These are phyloP conservation scores for Bhutanitis thaidina DNA, from an alignment of 2,888 invertebrate species.

Conservation along the genomic window DNA sequence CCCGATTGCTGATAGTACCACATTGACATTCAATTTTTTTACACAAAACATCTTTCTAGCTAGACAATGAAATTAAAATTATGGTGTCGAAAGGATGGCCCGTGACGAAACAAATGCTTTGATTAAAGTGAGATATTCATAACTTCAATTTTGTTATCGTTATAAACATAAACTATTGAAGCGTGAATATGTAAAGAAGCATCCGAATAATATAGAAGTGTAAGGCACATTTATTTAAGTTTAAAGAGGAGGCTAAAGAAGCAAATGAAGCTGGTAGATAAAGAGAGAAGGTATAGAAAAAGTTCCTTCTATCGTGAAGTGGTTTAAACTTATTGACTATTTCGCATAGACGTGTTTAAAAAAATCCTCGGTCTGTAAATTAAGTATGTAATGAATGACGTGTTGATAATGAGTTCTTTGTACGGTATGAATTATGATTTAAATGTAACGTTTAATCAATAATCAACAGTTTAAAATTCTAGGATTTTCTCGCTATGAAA, in stretches of 20 bases:
- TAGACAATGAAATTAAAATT: slow-evolving; percentile 51
- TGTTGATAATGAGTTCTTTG: slow-evolving; percentile 8
- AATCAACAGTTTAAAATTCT: slow-evolving; percentile 16
- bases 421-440: slow-evolving; percentile 15
- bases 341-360: background rate
- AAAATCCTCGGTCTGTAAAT: background rate
- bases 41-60: slow-evolving; percentile 47
- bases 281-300: slow-evolving; percentile 49
- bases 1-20: slow-evolving; percentile 76
- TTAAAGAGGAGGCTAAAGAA: slow-evolving; percentile 22
- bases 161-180: slow-evolving; percentile 10
- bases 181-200: slow-evolving; percentile 18
- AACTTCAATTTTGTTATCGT: slow-evolving; percentile 22
- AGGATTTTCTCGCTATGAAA: slow-evolving; percentile 3
- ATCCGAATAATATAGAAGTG: slow-evolving; percentile 6
- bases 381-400: background rate
- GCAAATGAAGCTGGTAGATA: slow-evolving; percentile 55
- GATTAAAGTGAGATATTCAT: slow-evolving; percentile 22
- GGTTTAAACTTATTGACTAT: background rate
- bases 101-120: slow-evolving; percentile 40
- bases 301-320: background rate
- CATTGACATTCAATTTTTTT: slow-evolving; percentile 68
- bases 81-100: slow-evolving; percentile 53
- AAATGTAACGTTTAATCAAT: slow-evolving; percentile 21
- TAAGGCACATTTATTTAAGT: slow-evolving; percentile 1